Evolutionary conservation across 2,113 vertebrate species (phyloP).

Genomic region (Thalassoma bifasciatum): DNA sequence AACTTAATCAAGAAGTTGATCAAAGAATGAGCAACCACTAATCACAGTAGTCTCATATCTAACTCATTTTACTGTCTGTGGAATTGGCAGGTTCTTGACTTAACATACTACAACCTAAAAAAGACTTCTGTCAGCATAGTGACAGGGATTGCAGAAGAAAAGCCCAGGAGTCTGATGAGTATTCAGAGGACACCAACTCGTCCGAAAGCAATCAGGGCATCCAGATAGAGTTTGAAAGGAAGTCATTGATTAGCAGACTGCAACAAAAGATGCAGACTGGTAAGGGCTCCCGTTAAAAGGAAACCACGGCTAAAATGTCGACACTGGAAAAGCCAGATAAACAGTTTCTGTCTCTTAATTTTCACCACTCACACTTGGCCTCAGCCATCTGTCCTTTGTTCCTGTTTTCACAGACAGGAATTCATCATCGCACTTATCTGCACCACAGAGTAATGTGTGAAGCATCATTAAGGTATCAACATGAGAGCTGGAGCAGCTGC

Average conservation of each 20-base stretch:
- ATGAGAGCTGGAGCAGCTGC: conserved; percentile 33
- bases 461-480: conserved; percentile 53
- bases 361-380: conserved; percentile 23
- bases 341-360: conserved; percentile 34
- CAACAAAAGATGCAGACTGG: conserved; percentile 25
- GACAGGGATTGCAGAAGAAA: conserved; percentile 4
- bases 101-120: background rate
- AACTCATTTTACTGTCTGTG: background rate
- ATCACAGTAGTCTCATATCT: background rate
- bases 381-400: conserved; percentile 41
- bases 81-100: background rate
- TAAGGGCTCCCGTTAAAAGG: conserved; percentile 3
- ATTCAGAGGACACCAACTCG: conserved; percentile 34
- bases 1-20: background rate
- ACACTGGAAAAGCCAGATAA: conserved; percentile 18
- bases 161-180: conserved; percentile 30
- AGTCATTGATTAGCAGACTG: conserved; percentile 38
- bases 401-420: conserved; percentile 19
- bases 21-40: background rate
- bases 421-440: conserved; percentile 26
- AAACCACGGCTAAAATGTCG: conserved; percentile 17
- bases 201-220: conserved; percentile 41
- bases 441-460: conserved; percentile 34
- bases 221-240: conserved; percentile 28
- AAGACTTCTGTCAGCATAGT: background rate